Evolutionary conservation across 2,888 invertebrate genomes (phyloP), one percentile per base, ranked within the genome.

Genomic region (Leptarthrus brevirostris): DNA sequence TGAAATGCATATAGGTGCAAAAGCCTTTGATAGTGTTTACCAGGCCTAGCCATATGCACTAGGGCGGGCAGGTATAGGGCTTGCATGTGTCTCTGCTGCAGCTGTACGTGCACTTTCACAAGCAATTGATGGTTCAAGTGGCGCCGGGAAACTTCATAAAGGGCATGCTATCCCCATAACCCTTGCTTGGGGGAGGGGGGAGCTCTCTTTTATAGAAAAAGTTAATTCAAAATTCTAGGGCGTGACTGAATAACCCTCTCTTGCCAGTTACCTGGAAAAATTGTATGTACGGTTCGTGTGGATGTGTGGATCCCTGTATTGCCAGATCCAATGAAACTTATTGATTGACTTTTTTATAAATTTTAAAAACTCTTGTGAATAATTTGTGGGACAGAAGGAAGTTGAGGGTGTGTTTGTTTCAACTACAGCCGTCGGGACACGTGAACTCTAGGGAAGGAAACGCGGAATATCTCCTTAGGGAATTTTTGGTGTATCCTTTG

Each of bases 121-220:
- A 69, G 52, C 69, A 69, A 69, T 69, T 69, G 69, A 69, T 69
- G 69, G 69, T 52, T 69, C 69, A 69, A 69, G 69, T 69, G 69
- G 69, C 52, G 69, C 69, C 69, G 69, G 52, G 30, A 69, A 69
- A 52, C 69, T 69, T 52, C 36, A 49, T 34, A 69, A 49, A 49
- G 52, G 69, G 69, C 34, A 49, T 22, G 30, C 44, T n/a, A 26
- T 26, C 54, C 18, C 47, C 14, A 16, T 6, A 4, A 14, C 14
- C 36, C 22, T n/a, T 26, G 16, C 5, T n/a, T 14, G 1, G 47
- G 3, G 1, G 16, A 12, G n/a, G 49, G 49, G 20, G 20, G 36
- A 22, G 20, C 36, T 16, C 61, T 14, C 64, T 24, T 24, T 40
- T 44, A 47, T 40, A 34, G n/a, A n/a, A 69, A 66, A 69, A 52